A percentile compares a stretch with the other conserved stretches of the same genome.
phyloP scores from a whole-genome alignment of 2,797 vertebrate genomes.

The Scyliorhinus canicula region DNA sequence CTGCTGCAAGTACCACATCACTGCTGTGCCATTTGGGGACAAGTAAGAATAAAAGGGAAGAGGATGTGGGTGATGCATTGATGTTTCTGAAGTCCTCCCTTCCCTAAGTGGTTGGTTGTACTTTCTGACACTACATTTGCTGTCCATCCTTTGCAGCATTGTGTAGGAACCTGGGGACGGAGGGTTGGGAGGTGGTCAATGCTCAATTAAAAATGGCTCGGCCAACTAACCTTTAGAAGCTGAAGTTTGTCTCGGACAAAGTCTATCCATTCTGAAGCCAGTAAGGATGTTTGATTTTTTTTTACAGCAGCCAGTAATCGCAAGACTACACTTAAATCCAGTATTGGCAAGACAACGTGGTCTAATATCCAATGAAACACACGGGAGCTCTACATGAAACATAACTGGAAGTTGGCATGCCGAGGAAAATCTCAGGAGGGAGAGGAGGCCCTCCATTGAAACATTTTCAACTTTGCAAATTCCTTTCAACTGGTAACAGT shows the following conservation, averaged over 20 bases:
- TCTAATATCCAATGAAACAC: not conserved
- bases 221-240: not conserved
- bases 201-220: not conserved
- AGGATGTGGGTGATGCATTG: not conserved
- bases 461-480: not conserved
- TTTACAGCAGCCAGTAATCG: not conserved
- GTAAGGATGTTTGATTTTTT: not conserved
- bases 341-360: not conserved
- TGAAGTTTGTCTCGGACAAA: not conserved
- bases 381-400: not conserved
- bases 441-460: not conserved
- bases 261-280: not conserved
- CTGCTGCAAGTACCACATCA: not conserved
- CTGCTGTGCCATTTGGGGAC: too few relatives aligned
- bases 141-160: not conserved
- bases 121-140: not conserved
- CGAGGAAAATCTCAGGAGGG: not conserved
- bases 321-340: not conserved
- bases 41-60: not conserved
- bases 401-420: not conserved
- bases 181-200: not conserved
- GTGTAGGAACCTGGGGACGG: not conserved
- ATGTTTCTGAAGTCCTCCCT: not conserved
- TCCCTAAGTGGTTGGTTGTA: not conserved
- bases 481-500: not conserved